A percentile compares a stretch with the other conserved stretches of the same genome.
These are phyloP conservation scores for Erebia ligea DNA, from an alignment of 2,888 invertebrate species.

Conservation along the genomic window DNA sequence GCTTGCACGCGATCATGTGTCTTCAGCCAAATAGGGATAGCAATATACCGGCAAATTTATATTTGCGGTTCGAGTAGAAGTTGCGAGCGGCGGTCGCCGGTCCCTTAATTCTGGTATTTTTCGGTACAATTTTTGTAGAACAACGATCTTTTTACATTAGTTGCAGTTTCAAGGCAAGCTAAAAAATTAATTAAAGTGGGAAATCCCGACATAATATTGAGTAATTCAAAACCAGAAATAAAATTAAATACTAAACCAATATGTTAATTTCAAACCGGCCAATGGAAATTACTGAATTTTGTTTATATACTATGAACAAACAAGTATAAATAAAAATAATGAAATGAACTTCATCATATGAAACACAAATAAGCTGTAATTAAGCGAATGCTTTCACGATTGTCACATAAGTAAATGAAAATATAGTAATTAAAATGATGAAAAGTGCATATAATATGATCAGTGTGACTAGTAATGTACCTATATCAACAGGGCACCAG, in stretches of 20 bases:
- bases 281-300: too few relatives aligned
- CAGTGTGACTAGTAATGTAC: conserved; percentile 43
- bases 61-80: too few relatives aligned
- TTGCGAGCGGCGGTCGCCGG: too few relatives aligned
- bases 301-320: too few relatives aligned
- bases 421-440: conserved; percentile 26
- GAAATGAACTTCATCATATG: conserved; percentile 41
- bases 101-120: neutral
- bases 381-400: conserved; percentile 25
- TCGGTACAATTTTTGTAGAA: neutral
- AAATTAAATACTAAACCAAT: neutral
- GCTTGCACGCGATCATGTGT: too few relatives aligned
- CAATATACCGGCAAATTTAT: too few relatives aligned
- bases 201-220: neutral
- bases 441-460: conserved; percentile 38
- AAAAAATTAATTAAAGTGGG: neutral
- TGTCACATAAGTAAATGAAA: conserved; percentile 22
- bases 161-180: neutral
- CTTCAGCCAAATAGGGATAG: too few relatives aligned
- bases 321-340: conserved; percentile 26
- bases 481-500: conserved; percentile 42
- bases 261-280: neutral
- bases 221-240: neutral
- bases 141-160: neutral
- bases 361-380: conserved; percentile 23